Evolutionary conservation across 2,113 vertebrate genomes (phyloP).

Genomic region (Chrysemys picta): DNA sequence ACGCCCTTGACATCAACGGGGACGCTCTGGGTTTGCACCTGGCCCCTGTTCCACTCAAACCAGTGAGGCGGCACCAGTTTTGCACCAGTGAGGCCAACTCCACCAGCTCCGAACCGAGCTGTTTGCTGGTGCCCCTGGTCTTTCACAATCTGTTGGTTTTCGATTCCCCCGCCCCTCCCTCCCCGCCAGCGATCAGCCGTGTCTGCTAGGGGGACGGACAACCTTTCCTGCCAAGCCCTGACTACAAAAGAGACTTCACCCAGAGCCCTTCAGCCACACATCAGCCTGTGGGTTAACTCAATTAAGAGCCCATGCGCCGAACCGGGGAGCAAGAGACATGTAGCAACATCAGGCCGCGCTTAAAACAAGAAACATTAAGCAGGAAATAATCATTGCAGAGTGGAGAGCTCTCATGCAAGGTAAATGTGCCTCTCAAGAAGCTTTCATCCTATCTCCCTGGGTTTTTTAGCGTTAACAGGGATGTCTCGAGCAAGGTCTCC

Average conservation of each 20-base stretch:
- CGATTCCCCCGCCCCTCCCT: neutral
- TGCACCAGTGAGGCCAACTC: neutral
- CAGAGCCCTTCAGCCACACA: neutral
- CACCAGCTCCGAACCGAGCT: neutral
- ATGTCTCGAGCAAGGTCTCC: neutral
- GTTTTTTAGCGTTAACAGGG: neutral
- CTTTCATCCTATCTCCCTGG: neutral
- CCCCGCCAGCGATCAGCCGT: neutral
- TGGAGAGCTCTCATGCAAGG: neutral
- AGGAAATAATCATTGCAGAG: neutral
- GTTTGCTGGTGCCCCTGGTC: neutral
- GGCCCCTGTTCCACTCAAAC: neutral
- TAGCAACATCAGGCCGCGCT: neutral
- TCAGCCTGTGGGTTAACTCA: neutral
- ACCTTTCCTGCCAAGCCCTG: too few relatives aligned
- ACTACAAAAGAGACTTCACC: neutral
- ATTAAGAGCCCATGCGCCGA: too few relatives aligned
- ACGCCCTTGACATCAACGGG: neutral
- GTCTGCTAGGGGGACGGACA: neutral
- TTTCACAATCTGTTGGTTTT: neutral
- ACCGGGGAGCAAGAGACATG: too few relatives aligned
- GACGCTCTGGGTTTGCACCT: neutral
- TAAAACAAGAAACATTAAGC: neutral
- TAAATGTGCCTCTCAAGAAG: neutral
- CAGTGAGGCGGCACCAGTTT: neutral